Evolutionary conservation across 2,888 invertebrate species (phyloP).

Genomic region (Drosophila neutralis): DNA sequence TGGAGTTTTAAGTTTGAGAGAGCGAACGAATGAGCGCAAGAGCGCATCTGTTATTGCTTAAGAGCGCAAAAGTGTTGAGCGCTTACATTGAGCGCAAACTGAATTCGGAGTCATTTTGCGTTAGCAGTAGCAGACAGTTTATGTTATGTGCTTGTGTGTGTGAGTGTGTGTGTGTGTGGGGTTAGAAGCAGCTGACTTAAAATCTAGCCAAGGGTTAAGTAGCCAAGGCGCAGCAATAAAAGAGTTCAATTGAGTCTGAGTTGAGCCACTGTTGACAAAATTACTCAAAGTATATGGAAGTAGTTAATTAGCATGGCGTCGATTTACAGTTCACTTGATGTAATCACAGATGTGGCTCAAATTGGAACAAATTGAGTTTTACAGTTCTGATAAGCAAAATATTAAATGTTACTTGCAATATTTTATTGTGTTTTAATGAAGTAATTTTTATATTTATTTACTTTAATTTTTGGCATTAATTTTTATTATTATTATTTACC

Average conservation of each 20-base stretch:
- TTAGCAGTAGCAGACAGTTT: not conserved
- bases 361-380: not conserved
- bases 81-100: constrained; percentile 13
- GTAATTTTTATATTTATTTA: not conserved
- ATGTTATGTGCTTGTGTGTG: not conserved
- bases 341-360: not conserved
- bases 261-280: not conserved
- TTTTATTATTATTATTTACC: not conserved
- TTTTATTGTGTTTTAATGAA: not conserved
- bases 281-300: constrained; percentile 2
- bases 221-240: constrained; percentile 4
- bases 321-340: not conserved
- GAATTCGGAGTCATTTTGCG: constrained; percentile 32
- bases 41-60: constrained; percentile 15
- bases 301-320: constrained; percentile 12
- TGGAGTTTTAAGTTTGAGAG: constrained; percentile 51
- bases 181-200: constrained; percentile 22
- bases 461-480: not conserved
- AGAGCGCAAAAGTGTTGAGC: constrained; percentile 28
- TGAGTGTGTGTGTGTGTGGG: constrained; percentile 9
- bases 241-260: constrained; percentile 2
- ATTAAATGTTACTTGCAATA: not conserved
- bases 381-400: not conserved
- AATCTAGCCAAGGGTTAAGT: constrained; percentile 31
- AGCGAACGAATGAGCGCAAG: constrained; percentile 2